Base-by-base conservation (phyloP, 2,113 vertebrate genomes). In the Phaethon lepturus region DNA sequence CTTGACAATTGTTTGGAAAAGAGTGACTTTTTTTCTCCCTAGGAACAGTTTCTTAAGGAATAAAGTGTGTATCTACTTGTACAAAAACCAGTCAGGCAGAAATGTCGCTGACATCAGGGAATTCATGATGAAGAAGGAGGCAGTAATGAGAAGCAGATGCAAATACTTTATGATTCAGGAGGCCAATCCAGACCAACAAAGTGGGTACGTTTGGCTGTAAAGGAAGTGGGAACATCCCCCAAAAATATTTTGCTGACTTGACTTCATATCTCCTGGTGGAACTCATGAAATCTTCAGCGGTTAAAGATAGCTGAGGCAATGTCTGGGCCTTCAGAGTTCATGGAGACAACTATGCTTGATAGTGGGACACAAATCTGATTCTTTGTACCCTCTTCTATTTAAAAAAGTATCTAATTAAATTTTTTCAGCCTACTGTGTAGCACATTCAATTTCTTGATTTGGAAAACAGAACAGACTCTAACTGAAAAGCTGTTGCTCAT, bases 1-100 rank as follows among this genome's bases (percentile, higher is more conserved):
- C 87, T 93, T 93, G 94, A 90, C 72, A 93, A 93, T 74, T 88
- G 72, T 94, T 96, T 92, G 84, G 89, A 92, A 86, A 44, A 72
- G 68, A 84, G 23, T 20, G 38, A 69, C 33, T n/a, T 38, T 18
- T 60, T 81, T 24, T 11, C 12, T 17, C 9, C 26, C 0, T 4
- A 47, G 28, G 33, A 86, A 60, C 44, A 74, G 85, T 94, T 78
- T 83, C 45, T 58, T 53, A 52, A 80, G 49, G 40, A 75, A 58
- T 42, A 56, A 88, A 95, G 24, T 19, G 11, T 78, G 33, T 86
- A 89, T 58, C 2, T 23, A 7, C 78, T 93, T 2, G 1, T 72
- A 24, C 1, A 0, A 17, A 85, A 85, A 66, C 2, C 72, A 87
- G 59, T 9, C 78, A 58, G 60, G 67, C 78, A 93, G 60, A 60